These are phyloP conservation scores for Chiloscyllium plagiosum DNA, from an alignment of 2,113 vertebrate species.

Conservation along the genomic window DNA sequence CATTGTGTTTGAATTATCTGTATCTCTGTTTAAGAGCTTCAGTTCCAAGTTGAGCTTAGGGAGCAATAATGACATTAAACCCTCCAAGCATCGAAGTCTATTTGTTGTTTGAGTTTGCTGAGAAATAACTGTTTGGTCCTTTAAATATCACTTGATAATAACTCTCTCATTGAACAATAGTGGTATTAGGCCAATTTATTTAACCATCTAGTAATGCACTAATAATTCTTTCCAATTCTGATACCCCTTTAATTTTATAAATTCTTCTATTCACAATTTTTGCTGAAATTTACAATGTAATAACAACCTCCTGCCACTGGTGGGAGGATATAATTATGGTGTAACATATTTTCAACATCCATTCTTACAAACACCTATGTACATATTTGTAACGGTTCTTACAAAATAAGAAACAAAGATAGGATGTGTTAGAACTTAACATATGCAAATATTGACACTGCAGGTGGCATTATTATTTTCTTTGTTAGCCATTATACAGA, in stretches of 20 bases:
- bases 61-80: not conserved
- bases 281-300: not conserved
- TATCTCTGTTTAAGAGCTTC: not conserved
- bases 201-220: not conserved
- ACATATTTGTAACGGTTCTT: not conserved
- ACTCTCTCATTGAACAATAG: not conserved
- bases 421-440: not conserved
- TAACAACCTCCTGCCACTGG: too few species aligned
- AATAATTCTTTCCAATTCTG: not conserved
- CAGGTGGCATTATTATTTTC: not conserved
- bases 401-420: not conserved
- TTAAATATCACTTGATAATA: not conserved
- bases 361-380: not conserved
- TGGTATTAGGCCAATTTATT: not conserved
- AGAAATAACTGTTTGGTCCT: too few species aligned
- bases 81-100: not conserved
- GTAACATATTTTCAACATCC: not conserved
- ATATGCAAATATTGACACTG: not conserved
- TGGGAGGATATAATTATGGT: not conserved
- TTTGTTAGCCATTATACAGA: not conserved
- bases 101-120: not conserved
- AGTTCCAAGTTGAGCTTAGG: not conserved
- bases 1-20: not conserved
- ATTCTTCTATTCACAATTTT: not conserved
- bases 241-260: not conserved